phyloP scores from a whole-genome alignment of 2,888 invertebrate genomes.

The Augochlorella aurata region DNA sequence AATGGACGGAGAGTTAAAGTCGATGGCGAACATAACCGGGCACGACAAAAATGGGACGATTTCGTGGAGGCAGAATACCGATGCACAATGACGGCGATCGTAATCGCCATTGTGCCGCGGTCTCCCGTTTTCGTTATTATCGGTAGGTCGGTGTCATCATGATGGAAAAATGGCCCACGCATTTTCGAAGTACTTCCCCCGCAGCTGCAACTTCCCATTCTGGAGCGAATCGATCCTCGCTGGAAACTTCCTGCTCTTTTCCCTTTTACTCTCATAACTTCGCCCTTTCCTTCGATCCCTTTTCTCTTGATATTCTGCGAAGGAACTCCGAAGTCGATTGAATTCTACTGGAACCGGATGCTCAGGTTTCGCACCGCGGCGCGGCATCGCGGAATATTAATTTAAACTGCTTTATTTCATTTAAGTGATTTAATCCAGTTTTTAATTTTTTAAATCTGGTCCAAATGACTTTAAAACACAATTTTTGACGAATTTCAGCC shows the following conservation, averaged over 20 bases:
- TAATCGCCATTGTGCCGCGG: slow-evolving; percentile 71
- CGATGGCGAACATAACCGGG: slow-evolving; percentile 46
- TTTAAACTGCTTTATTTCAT: no score
- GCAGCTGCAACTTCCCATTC: slow-evolving; percentile 33
- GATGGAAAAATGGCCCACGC: slow-evolving; percentile 72
- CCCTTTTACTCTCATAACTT: slow-evolving; percentile 22
- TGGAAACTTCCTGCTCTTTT: slow-evolving; percentile 50
- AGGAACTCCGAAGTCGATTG: slow-evolving; percentile 66
- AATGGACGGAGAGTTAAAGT: slow-evolving; percentile 48
- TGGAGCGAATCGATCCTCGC: slow-evolving; percentile 57
- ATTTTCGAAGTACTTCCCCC: slow-evolving; percentile 66
- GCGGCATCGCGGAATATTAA: background rate
- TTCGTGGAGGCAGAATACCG: slow-evolving; percentile 58
- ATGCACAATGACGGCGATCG: slow-evolving; percentile 70
- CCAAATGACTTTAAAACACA: no score
- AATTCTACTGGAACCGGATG: slow-evolving; percentile 44
- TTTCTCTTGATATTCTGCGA: slow-evolving; percentile 23
- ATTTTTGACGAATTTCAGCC: no score
- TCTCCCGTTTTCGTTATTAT: slow-evolving; percentile 67
- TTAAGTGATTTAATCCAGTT: no score
- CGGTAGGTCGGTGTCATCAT: slow-evolving; percentile 59
- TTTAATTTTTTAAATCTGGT: no score
- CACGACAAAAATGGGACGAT: slow-evolving; percentile 59
- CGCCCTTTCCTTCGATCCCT: slow-evolving; percentile 13
- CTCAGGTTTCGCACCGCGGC: background rate